Base-by-base conservation (phyloP, 2,888 invertebrate species). In the Athrips mouffetella region DNA sequence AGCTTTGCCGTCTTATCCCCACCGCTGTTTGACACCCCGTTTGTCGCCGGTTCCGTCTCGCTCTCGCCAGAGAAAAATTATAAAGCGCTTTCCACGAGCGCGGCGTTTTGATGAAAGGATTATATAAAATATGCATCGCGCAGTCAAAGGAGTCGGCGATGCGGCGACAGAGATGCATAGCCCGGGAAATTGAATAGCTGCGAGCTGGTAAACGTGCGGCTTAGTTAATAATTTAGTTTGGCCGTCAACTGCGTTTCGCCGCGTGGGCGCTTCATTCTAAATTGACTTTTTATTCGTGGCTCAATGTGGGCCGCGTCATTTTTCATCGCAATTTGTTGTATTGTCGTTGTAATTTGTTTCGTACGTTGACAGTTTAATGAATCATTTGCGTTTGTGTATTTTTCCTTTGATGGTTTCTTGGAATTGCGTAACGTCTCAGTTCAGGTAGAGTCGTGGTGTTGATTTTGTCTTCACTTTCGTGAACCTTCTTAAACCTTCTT, bases 1-100 rank as follows among this genome's bases (percentile, higher is more conserved):
- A 86, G 87, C 87, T 87, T 86, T 85, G 83, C 75, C 84, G 86
- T 87, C 89, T 88, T 88, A 88, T 88, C 89, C 88, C 89, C 89
- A 85, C 88, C 85, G 82, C 86, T 71, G 78, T 80, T 84, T 85
- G 87, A 89, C 89, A 87, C 87, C 86, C 83, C 76, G 85, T 79
- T 78, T 76, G 80, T 76, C 75, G 73, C 27, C 41, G 58, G 62
- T 68, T 69, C 75, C 70, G 69, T 88, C 87, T 79, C 85, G 66
- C 79, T 81, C 79, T 60, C 72, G 73, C 85, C 65, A 72, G 65
- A 64, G 76, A 79, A 81, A 82, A 83, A 80, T 80, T 70, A 72
- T 63, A 74, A 73, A 75, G 74, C 81, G 80, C 73, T 81, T 78
- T 78, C 76, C 73, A 70, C 63, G 68, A 70, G 68, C 76, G 73